Conservation (phyloP, 2,797 vertebrate genomes). For the Argya squamiceps region DNA sequence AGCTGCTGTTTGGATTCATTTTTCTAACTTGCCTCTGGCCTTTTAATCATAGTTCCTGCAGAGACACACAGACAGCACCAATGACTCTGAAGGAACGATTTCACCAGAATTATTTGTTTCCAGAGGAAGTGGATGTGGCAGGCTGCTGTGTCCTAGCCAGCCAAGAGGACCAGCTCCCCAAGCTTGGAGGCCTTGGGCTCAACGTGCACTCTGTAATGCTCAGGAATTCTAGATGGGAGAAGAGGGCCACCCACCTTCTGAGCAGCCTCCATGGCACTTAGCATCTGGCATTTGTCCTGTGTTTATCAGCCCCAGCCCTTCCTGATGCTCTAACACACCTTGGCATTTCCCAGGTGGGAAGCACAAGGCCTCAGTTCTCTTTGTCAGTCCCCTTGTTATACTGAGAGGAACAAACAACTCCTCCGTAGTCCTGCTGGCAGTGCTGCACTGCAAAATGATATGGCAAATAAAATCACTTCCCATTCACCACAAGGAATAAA, state of each 20-base stretch:
- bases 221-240: neutral
- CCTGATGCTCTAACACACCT: neutral
- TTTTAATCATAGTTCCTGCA: neutral
- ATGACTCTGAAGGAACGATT: neutral
- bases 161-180: neutral
- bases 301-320: neutral
- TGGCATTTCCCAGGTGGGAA: neutral
- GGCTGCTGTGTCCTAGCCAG: neutral
- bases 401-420: neutral
- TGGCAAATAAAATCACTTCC: neutral
- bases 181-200: neutral
- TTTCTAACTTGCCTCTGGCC: neutral
- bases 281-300: fast-evolving
- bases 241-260: neutral
- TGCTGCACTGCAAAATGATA: neutral
- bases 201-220: neutral
- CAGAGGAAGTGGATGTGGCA: neutral
- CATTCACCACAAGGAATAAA: neutral
- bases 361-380: neutral
- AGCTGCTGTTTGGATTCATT: neutral
- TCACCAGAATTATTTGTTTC: neutral
- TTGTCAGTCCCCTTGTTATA: neutral
- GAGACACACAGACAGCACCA: neutral
- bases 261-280: neutral
- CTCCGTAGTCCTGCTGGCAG: neutral